Percentiles rank a stretch among this genome's conserved stretches.
Evolutionary conservation across 2,888 invertebrate genomes (phyloP).

Genomic region (Coronaproctus castanopsis): DNA sequence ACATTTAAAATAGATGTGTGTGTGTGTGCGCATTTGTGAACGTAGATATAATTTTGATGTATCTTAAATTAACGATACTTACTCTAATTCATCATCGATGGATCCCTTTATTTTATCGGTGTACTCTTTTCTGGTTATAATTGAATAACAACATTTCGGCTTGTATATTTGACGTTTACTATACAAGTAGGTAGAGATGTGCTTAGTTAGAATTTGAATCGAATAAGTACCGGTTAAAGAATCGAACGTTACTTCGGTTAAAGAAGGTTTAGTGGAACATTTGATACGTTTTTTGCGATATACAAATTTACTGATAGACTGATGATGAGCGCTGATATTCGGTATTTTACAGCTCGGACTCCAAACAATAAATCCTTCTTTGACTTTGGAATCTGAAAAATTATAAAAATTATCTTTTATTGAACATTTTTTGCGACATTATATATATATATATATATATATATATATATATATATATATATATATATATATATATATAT

Average conservation of each 20-base stretch:
- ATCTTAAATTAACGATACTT: constrained; percentile 13
- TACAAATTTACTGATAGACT: constrained; percentile 34
- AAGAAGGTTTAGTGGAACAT: constrained; percentile 17
- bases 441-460: no score
- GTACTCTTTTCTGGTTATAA: constrained; percentile 21
- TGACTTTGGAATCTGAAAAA: constrained; percentile 5
- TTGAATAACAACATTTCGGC: constrained; percentile 25
- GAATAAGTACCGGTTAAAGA: not conserved
- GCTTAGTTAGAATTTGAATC: no score
- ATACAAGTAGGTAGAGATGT: no score
- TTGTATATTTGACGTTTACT: constrained; percentile 14
- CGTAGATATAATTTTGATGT: no score
- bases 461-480: no score
- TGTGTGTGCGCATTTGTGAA: no score
- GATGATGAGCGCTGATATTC: constrained; percentile 32
- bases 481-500: no score
- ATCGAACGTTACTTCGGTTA: constrained; percentile 16
- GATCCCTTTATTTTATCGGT: constrained; percentile 6
- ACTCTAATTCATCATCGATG: constrained; percentile 19
- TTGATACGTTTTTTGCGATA: constrained; percentile 31
- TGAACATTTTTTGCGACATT: no score
- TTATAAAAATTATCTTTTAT: no score
- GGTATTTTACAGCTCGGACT: constrained; percentile 41
- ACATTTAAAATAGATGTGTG: no score
- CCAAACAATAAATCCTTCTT: constrained; percentile 32